phyloP scores from a whole-genome alignment of 2,797 vertebrate genomes.

The Alosa sapidissima region DNA sequence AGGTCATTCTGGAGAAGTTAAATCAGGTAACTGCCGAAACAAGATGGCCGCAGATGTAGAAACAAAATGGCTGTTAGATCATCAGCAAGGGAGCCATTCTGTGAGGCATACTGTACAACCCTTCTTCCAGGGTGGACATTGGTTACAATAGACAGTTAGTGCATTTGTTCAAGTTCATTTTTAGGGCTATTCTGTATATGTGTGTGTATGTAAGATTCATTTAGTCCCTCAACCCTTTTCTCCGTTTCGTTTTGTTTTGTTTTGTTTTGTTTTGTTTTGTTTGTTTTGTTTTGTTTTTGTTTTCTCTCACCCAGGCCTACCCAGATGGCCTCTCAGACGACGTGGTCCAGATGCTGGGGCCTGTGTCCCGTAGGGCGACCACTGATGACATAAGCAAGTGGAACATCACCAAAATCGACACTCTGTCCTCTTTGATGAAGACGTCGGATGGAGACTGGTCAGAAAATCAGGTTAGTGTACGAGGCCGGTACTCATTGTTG shows the following conservation, averaged over 20 bases:
- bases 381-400: slow-evolving; percentile 61
- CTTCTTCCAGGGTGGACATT: not conserved
- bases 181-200: no score
- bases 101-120: not conserved
- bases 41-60: not conserved
- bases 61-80: not conserved
- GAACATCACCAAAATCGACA: slow-evolving; percentile 68
- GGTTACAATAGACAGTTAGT: not conserved
- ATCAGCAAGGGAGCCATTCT: not conserved
- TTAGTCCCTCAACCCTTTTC: no score
- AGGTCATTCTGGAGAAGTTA: slow-evolving; percentile 66
- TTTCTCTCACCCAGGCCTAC: slow-evolving; percentile 62
- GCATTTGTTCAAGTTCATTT: not conserved
- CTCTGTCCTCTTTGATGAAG: slow-evolving; percentile 66
- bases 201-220: no score
- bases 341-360: slow-evolving; percentile 64
- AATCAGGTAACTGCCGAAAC: slow-evolving; percentile 60
- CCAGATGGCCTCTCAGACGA: slow-evolving; percentile 56
- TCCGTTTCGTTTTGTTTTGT: no score
- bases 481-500: not conserved
- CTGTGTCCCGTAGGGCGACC: slow-evolving; percentile 63
- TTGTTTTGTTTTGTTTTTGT: not conserved
- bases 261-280: no score
- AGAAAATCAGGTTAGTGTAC: slow-evolving; percentile 58
- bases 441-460: slow-evolving; percentile 61